These are phyloP conservation scores for Oscheius sp. DNA, from an alignment of 2,888 invertebrate species.

Conservation along the genomic window DNA sequence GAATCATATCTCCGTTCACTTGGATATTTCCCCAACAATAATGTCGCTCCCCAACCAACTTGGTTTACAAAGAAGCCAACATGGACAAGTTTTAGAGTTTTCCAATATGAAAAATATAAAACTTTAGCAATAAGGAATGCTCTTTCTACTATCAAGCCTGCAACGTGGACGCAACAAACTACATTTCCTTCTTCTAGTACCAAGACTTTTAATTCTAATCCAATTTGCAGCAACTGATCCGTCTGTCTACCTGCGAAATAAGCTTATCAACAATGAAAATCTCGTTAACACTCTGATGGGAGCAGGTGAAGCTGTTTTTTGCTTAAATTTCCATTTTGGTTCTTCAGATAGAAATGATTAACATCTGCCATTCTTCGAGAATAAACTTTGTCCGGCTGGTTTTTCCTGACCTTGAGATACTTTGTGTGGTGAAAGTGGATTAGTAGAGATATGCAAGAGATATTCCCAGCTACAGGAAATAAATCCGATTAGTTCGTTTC, in stretches of 20 bases:
- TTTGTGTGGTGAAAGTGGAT: background rate
- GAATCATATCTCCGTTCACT: too few species aligned
- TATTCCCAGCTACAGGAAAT: background rate
- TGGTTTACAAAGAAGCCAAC: too few species aligned
- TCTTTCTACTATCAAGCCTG: too few species aligned
- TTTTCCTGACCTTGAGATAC: conserved; percentile 7
- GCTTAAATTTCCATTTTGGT: background rate
- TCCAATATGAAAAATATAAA: too few species aligned
- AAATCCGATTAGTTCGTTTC: background rate
- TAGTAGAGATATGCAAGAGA: background rate
- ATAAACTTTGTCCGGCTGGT: conserved; percentile 11
- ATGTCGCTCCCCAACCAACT: too few species aligned
- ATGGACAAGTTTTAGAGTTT: too few species aligned
- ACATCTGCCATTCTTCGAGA: background rate
- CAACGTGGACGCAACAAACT: background rate
- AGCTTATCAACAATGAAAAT: background rate
- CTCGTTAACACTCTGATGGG: background rate
- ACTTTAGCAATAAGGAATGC: too few species aligned
- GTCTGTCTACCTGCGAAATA: background rate
- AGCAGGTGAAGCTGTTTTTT: background rate
- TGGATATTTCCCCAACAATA: too few species aligned
- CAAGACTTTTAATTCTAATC: background rate
- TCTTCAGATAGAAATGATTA: background rate
- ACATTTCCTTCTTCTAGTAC: background rate
- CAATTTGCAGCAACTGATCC: background rate